Conservation (phyloP, 2,888 invertebrate species). For the Corythucha ciliata region DNA sequence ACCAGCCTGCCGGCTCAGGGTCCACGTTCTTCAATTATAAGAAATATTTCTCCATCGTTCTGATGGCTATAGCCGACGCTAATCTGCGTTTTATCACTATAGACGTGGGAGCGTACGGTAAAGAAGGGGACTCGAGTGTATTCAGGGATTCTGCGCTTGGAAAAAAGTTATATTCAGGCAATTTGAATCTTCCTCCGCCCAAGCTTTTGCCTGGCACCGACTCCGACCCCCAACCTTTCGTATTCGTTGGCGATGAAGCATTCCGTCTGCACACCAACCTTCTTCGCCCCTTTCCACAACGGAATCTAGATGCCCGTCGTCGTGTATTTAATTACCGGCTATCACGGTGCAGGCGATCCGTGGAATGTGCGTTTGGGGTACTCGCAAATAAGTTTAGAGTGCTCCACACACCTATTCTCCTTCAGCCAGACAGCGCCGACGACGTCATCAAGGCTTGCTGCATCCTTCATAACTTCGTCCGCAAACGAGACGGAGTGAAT, state of each 20-base stretch:
- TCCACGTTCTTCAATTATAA: not conserved
- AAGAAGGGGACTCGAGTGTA: slow-evolving; percentile 1
- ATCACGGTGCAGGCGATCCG: not conserved
- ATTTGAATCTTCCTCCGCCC: slow-evolving; percentile 27
- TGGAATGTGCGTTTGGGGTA: slow-evolving; percentile 6
- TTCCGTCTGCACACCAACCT: slow-evolving; percentile 21
- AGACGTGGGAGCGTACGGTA: slow-evolving; percentile 1
- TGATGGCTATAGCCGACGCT: slow-evolving; percentile 21
- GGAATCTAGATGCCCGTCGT: not conserved
- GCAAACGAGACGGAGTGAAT: slow-evolving; percentile 30
- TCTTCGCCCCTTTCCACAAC: slow-evolving; percentile 21
- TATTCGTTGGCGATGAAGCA: slow-evolving; percentile 29
- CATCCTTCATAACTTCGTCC: slow-evolving; percentile 32
- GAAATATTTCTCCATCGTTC: slow-evolving; percentile 5
- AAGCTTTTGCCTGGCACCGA: slow-evolving; percentile 18
- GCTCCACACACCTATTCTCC: not conserved
- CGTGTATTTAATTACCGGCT: slow-evolving; percentile 11
- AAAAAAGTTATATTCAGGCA: slow-evolving; percentile 22
- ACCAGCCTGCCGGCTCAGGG: slow-evolving; percentile 18
- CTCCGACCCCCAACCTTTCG: slow-evolving; percentile 24
- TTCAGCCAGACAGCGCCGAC: slow-evolving; percentile 33
- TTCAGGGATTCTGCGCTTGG: slow-evolving; percentile 20
- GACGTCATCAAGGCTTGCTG: slow-evolving; percentile 37
- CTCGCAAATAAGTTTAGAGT: slow-evolving; percentile 1
- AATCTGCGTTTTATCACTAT: slow-evolving; percentile 5